A percentile compares a stretch with the other conserved stretches of the same genome.
Conservation (phyloP, 2,888 invertebrate species). For the Folsomia candida region DNA sequence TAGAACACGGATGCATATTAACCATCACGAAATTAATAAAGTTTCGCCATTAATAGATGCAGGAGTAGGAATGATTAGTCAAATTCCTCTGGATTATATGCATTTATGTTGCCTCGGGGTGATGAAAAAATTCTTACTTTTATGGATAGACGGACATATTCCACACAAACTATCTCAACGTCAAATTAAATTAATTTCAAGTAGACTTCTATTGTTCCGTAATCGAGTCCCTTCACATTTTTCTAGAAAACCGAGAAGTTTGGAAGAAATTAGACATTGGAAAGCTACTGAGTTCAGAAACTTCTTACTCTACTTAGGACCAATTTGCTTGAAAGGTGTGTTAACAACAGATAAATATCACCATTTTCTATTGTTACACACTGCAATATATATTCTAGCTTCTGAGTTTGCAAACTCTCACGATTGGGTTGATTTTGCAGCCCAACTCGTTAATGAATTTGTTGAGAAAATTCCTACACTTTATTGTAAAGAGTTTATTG, state of each 20-base stretch:
- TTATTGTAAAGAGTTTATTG: neutral
- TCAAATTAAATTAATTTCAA: neutral
- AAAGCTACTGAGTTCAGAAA: neutral
- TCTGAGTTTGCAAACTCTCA: neutral
- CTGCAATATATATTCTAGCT: constrained; percentile 1
- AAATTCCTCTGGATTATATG: constrained; percentile 36
- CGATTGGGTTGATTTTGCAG: neutral
- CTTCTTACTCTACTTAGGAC: neutral
- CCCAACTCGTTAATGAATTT: neutral
- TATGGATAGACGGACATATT: constrained; percentile 5
- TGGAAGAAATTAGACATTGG: neutral
- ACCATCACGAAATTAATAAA: constrained; percentile 12
- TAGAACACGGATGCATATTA: neutral
- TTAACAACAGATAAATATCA: neutral
- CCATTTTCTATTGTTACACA: neutral
- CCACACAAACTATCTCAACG: neutral
- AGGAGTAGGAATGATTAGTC: constrained; percentile 20
- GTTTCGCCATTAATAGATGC: constrained; percentile 13
- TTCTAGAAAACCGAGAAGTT: neutral
- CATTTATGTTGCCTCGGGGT: constrained; percentile 37
- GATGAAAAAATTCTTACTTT: constrained; percentile 24
- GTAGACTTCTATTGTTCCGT: neutral
- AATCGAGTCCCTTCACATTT: neutral
- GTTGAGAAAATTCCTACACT: neutral
- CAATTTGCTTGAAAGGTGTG: neutral